These are phyloP conservation scores for Scaeva pyrastri DNA, from an alignment of 2,888 invertebrate species.

Conservation along the genomic window DNA sequence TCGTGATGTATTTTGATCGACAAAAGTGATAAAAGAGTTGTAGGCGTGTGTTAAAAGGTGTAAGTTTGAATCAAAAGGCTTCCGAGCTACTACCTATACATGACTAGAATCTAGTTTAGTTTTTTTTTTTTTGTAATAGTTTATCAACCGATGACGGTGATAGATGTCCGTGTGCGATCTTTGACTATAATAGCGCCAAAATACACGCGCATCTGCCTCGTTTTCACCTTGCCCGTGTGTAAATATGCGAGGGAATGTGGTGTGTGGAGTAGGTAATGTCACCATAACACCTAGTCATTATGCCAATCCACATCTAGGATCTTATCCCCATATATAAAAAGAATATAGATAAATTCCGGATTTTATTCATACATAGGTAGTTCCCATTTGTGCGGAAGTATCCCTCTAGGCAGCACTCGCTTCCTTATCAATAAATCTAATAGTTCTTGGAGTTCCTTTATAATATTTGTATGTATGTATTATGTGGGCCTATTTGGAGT, in stretches of 20 bases:
- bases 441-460: conserved; percentile 46
- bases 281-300: conserved; percentile 33
- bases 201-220: conserved; percentile 61
- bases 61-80: conserved; percentile 48
- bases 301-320: conserved; percentile 70
- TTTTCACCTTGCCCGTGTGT: conserved; percentile 67
- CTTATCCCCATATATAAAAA: conserved; percentile 34
- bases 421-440: conserved; percentile 49
- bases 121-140: no score
- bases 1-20: conserved; percentile 38
- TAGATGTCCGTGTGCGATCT: conserved; percentile 58
- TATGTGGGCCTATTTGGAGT: conserved; percentile 19
- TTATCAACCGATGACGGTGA: conserved; percentile 22
- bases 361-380: conserved; percentile 13
- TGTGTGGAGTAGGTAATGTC: conserved; percentile 7
- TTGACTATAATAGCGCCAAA: conserved; percentile 53
- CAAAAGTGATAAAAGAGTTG: conserved; percentile 65
- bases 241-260: conserved; percentile 64
- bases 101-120: conserved; percentile 55
- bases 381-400: conserved; percentile 57
- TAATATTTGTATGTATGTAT: no score
- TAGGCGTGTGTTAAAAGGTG: conserved; percentile 70
- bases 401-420: conserved; percentile 1
- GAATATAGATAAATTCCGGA: neutral
- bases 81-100: conserved; percentile 26